A percentile compares a stretch with the other conserved stretches of the same genome.
Evolutionary conservation across 2,113 vertebrate genomes (phyloP).

Genomic region (Tetrax tetrax): DNA sequence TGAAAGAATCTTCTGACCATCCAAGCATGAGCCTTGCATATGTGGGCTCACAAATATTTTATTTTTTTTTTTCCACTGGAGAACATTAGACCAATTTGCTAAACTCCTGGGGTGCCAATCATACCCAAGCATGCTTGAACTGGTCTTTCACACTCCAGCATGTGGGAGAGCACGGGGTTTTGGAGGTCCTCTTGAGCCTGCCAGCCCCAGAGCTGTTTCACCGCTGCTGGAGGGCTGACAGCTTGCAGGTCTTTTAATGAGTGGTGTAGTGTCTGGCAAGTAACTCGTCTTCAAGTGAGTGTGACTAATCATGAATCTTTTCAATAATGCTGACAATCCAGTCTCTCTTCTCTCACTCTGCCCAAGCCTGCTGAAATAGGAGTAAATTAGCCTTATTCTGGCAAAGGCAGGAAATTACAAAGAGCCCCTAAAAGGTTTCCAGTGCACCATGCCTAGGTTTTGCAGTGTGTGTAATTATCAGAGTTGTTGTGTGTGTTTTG

Average conservation of each 20-base stretch:
- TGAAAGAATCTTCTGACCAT: not conserved
- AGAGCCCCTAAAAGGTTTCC: slow-evolving; percentile 71
- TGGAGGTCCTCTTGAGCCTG: slow-evolving; percentile 22
- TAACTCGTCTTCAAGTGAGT: slow-evolving; percentile 67
- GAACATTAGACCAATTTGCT: not conserved
- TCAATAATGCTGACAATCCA: slow-evolving; percentile 74
- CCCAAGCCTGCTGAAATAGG: slow-evolving; percentile 56
- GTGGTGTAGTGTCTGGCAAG: slow-evolving; percentile 65
- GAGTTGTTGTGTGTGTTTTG: slow-evolving; percentile 49
- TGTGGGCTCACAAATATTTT: slow-evolving; percentile 15
- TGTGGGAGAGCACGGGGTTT: slow-evolving; percentile 17
- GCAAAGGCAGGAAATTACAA: slow-evolving; percentile 71
- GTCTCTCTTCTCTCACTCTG: slow-evolving; percentile 51
- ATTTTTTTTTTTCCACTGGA: not conserved
- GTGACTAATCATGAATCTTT: slow-evolving; percentile 79
- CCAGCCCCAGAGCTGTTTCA: slow-evolving; percentile 46
- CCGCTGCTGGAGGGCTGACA: slow-evolving; percentile 58
- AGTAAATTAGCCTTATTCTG: slow-evolving; percentile 75
- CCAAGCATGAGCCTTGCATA: not conserved
- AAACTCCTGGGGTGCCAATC: slow-evolving; percentile 20
- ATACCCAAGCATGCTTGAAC: slow-evolving; percentile 57
- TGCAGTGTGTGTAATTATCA: slow-evolving; percentile 63
- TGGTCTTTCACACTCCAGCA: slow-evolving; percentile 13
- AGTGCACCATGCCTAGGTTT: slow-evolving; percentile 41
- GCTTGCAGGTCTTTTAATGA: slow-evolving; percentile 74